Base-by-base conservation (phyloP, 2,797 vertebrate genomes). In the Urophycis tenuis region DNA sequence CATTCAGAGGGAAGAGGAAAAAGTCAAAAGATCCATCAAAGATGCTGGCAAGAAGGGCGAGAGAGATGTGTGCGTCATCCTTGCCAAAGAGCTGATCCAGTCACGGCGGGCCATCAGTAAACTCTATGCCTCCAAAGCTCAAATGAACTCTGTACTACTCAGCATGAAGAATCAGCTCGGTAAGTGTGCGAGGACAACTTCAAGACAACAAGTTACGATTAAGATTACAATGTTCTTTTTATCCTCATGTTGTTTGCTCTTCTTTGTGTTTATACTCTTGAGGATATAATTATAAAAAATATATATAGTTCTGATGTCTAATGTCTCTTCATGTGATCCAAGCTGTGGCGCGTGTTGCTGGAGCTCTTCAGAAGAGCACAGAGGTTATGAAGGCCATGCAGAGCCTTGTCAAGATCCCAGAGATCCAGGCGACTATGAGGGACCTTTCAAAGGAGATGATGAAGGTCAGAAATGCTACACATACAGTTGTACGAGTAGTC, bases 331-430 rank as follows among this genome's bases (percentile, higher is more conserved):
- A 19, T 78, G 3, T 81, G 15, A 78, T 78, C 82, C 3, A 86
- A 99, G 98, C 97, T 83, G 85, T 99, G 12, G 85, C 96, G 30
- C 93, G 94, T 87, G 95, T 99, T 41, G 96, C 97, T 0, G 98
- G 98, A 1, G 92, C 96, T 0, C 71, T 99, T 78, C 95, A 99
- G 92, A 97, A 97, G 90, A 99, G 98, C 90, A 97, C 97, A 72
- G 98, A 99, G 78, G 97, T 99, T 77, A 99, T 99, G 98, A 97
- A 96, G 90, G 96, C 96, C 84, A 99, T 99, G 97, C 97, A 99
- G 85, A 97, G 75, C 77, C 90, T 99, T 1, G 89, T 99, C 35
- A 99, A 98, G 91, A 89, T 99, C 90, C 97, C 97, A 25, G 98
- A 99, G 92, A 95, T 99, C 86, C 97, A 99, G 90, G 96, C 95